phyloP scores from a whole-genome alignment of 2,113 vertebrate species.

The Sprattus sprattus region DNA sequence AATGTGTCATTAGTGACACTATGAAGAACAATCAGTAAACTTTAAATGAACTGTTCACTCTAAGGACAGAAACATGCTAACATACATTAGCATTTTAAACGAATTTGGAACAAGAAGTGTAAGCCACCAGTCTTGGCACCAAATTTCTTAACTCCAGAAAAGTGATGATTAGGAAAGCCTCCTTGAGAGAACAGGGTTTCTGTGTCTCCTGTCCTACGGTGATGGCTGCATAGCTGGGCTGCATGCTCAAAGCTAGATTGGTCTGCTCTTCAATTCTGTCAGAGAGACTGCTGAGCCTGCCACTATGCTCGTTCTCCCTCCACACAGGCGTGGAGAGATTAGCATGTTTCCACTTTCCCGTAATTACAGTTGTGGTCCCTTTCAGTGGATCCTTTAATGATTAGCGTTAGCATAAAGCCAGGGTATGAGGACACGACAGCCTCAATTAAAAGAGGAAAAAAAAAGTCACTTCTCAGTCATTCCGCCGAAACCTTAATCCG shows the following conservation, averaged over 20 bases:
- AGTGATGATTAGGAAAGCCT: background rate
- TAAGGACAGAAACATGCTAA: background rate
- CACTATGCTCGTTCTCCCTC: slow-evolving; percentile 25
- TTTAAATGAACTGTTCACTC: background rate
- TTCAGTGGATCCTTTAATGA: slow-evolving; percentile 54
- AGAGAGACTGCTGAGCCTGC: slow-evolving; percentile 22
- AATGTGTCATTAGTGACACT: background rate
- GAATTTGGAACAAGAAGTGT: background rate
- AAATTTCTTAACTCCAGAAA: background rate
- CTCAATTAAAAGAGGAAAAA: slow-evolving; percentile 51
- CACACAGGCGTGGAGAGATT: slow-evolving; percentile 46
- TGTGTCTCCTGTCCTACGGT: background rate
- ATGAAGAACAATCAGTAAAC: background rate
- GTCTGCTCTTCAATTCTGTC: slow-evolving; percentile 26
- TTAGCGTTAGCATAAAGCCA: slow-evolving; percentile 59
- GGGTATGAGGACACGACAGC: slow-evolving; percentile 54
- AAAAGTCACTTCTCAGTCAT: slow-evolving; percentile 57
- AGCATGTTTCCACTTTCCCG: slow-evolving; percentile 48
- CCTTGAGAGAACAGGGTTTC: background rate
- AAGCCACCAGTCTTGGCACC: background rate
- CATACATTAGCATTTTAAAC: background rate
- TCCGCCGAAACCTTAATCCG: slow-evolving; percentile 58
- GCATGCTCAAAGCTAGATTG: background rate
- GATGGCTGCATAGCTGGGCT: background rate
- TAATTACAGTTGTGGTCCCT: slow-evolving; percentile 55